Conservation (phyloP, 2,113 vertebrate species). For the Eonycteris spelaea region DNA sequence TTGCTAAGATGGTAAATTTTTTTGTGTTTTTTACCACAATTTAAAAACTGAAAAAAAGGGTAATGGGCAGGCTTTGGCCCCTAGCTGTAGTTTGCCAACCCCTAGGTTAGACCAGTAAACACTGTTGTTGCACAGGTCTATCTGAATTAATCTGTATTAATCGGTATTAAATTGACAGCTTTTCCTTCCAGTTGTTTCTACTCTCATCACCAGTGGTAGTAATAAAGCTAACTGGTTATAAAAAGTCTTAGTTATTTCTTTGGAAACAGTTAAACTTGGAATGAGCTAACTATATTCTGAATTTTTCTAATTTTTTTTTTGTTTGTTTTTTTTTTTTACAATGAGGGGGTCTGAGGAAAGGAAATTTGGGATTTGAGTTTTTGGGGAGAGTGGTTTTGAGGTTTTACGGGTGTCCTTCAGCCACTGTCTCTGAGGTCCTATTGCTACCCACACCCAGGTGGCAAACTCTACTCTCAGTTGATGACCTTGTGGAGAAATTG, state of each 20-base stretch:
- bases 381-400: neutral
- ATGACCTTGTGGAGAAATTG: conserved; percentile 95
- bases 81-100: neutral
- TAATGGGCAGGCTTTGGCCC: neutral
- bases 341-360: neutral
- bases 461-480: conserved; percentile 96
- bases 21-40: neutral
- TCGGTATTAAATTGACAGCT: neutral
- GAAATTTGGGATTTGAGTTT: neutral
- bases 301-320: neutral
- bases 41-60: neutral
- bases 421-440: neutral
- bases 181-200: neutral
- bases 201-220: neutral
- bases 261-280: neutral
- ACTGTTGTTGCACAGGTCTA: neutral
- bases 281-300: neutral
- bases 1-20: neutral
- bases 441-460: conserved; percentile 82
- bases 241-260: neutral
- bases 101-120: neutral
- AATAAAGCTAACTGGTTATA: neutral
- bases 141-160: neutral
- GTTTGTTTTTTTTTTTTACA: neutral
- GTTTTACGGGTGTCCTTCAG: neutral